phyloP scores from a whole-genome alignment of 53 echinoderm and acorn worm species.

The Zoroaster sp. region DNA sequence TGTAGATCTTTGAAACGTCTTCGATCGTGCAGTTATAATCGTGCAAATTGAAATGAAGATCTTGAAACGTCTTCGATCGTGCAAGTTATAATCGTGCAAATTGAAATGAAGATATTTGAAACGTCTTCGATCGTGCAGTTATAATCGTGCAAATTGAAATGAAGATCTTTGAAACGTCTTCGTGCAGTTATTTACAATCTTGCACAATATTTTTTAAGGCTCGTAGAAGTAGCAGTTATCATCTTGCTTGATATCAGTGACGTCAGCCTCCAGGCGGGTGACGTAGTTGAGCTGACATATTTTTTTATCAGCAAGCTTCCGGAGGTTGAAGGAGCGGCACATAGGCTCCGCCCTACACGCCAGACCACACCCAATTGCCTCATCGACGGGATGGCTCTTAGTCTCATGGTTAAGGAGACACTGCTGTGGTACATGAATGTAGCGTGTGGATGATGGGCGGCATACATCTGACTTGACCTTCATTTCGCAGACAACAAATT shows the following conservation, averaged over 20 bases:
- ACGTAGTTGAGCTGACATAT: neutral
- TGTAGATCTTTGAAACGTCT: too few relatives aligned
- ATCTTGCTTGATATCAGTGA: neutral
- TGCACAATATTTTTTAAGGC: too few relatives aligned
- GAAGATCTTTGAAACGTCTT: too few relatives aligned
- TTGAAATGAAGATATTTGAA: too few relatives aligned
- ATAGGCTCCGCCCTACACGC: constrained; percentile 6
- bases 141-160: too few relatives aligned
- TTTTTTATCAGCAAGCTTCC: neutral
- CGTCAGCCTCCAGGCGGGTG: neutral
- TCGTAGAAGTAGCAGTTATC: neutral
- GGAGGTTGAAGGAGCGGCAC: neutral
- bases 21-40: too few relatives aligned
- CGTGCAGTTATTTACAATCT: too few relatives aligned
- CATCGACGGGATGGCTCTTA: neutral
- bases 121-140: too few relatives aligned
- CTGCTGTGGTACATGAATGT: neutral
- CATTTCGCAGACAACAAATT: too few relatives aligned
- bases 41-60: too few relatives aligned
- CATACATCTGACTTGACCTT: neutral
- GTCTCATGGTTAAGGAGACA: neutral
- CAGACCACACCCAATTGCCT: neutral
- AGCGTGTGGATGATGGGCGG: neutral
- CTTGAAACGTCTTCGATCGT: too few relatives aligned
- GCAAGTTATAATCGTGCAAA: too few relatives aligned